These are phyloP conservation scores for Caenorhabditis becei DNA, from an alignment of 2,888 invertebrate genomes.

Conservation along the genomic window DNA sequence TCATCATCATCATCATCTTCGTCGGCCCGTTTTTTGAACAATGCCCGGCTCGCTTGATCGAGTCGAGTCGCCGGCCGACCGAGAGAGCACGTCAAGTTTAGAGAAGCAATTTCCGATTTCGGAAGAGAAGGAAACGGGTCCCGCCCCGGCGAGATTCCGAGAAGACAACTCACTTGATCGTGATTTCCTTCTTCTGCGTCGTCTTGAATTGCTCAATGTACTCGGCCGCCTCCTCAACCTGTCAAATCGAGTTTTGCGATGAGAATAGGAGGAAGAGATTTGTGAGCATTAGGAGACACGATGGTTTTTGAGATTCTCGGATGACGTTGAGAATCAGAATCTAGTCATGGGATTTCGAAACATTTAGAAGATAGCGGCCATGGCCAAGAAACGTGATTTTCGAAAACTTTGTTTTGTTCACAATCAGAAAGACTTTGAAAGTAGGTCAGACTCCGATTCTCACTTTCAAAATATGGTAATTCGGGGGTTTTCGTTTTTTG, in stretches of 20 bases:
- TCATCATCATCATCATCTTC: slow-evolving; percentile 12
- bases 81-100: not conserved
- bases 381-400: too few species aligned
- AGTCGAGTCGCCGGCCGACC: slow-evolving; percentile 7
- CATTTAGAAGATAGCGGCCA: too few species aligned
- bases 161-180: slow-evolving; percentile 53
- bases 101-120: slow-evolving; percentile 35
- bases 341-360: not conserved
- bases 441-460: too few species aligned
- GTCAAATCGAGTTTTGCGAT: slow-evolving; percentile 38
- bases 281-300: slow-evolving; percentile 1
- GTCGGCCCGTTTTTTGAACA: slow-evolving; percentile 12
- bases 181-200: slow-evolving; percentile 69
- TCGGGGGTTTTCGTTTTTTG: too few species aligned
- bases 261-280: slow-evolving; percentile 3
- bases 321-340: slow-evolving; percentile 12
- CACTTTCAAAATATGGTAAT: too few species aligned
- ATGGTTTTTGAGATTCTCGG: slow-evolving; percentile 18
- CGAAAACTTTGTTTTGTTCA: too few species aligned
- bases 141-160: not conserved
- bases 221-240: slow-evolving; percentile 81
- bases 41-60: slow-evolving; percentile 43
- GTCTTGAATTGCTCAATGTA: slow-evolving; percentile 80
- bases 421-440: too few species aligned
- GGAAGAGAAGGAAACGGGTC: slow-evolving; percentile 8